Percentiles rank a stretch among this genome's conserved stretches.
Evolutionary conservation across 1,140 invertebrate genomes (phyloP).

Genomic region (Danaus melanippus): DNA sequence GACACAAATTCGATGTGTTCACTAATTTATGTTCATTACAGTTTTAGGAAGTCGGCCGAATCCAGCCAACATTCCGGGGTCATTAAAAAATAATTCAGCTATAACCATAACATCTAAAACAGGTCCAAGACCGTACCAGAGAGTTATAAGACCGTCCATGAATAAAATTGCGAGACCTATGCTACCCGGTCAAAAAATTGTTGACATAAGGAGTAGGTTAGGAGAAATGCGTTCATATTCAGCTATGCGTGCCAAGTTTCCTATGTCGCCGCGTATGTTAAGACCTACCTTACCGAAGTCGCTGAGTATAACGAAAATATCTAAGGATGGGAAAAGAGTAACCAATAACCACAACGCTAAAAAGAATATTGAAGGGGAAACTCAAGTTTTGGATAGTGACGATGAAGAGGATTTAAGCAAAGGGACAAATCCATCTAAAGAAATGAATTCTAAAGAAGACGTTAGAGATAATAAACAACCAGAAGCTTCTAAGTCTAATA

Average conservation of each 20-base stretch:
- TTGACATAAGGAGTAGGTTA: conserved; percentile 52
- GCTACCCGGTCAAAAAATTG: conserved; percentile 56
- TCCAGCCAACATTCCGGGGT: conserved; percentile 72
- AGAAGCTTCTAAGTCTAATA: neutral
- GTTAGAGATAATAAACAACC: conserved; percentile 1
- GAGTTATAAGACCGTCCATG: conserved; percentile 50
- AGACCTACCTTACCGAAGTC: conserved; percentile 51
- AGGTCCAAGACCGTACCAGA: conserved; percentile 52
- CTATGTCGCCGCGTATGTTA: conserved; percentile 35
- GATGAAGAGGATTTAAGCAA: conserved; percentile 35
- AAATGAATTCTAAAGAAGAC: conserved; percentile 12
- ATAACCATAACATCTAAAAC: conserved; percentile 78
- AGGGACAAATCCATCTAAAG: conserved; percentile 3
- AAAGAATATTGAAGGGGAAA: conserved; percentile 46
- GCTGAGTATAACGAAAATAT: conserved; percentile 60
- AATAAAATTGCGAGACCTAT: conserved; percentile 50
- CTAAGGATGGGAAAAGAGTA: conserved; percentile 43
- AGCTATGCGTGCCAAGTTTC: conserved; percentile 35
- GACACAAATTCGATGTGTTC: conserved; percentile 2
- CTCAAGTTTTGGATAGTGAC: conserved; percentile 60
- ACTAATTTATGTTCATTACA: conserved; percentile 33
- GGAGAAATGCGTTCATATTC: conserved; percentile 46
- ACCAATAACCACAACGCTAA: conserved; percentile 29
- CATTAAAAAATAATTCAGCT: conserved; percentile 78
- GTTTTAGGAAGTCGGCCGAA: conserved; percentile 63